Conservation (phyloP, 2,113 vertebrate species). For the Ascaphus truei region DNA sequence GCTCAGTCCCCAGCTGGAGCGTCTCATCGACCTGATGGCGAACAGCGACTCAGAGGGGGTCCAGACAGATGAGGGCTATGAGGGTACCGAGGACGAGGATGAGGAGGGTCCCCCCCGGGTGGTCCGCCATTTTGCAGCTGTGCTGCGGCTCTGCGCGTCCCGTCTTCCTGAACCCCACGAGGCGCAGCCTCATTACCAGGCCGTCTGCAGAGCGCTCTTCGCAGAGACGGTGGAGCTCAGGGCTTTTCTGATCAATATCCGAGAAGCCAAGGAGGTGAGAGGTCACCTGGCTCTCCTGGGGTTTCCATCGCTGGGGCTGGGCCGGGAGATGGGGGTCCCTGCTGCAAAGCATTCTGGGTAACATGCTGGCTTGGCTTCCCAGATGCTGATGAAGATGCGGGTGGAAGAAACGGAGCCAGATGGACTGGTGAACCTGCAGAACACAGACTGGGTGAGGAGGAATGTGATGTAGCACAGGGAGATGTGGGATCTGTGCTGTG, state of each 20-base stretch:
- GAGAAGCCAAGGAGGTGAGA: slow-evolving; percentile 84
- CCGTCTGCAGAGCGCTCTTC: slow-evolving; percentile 86
- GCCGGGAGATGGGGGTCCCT: background rate
- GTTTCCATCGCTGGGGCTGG: slow-evolving; percentile 3
- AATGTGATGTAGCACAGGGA: accelerated
- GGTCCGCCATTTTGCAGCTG: slow-evolving; percentile 74
- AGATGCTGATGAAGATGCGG: slow-evolving; percentile 89
- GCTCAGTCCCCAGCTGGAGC: slow-evolving; percentile 85
- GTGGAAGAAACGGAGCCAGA: slow-evolving; percentile 65
- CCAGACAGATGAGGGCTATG: slow-evolving; percentile 82
- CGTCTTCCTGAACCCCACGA: slow-evolving; percentile 70
- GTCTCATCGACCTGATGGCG: slow-evolving; percentile 89
- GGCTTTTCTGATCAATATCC: slow-evolving; percentile 85
- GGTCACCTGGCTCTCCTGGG: accelerated
- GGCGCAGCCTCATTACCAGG: slow-evolving; percentile 85
- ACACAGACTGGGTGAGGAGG: slow-evolving; percentile 83
- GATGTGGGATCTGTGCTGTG: background rate
- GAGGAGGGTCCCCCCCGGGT: slow-evolving; percentile 39
- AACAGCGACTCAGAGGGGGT: slow-evolving; percentile 53
- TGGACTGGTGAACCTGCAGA: slow-evolving; percentile 65
- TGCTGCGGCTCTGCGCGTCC: slow-evolving; percentile 74
- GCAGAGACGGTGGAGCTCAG: slow-evolving; percentile 88
- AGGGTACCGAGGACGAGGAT: slow-evolving; percentile 78
- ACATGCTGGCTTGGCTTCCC: background rate
- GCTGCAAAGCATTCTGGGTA: background rate